Percentiles rank a stretch among this genome's conserved stretches.
phyloP scores from a whole-genome alignment of 2,888 invertebrate species.

The Timandra comae region DNA sequence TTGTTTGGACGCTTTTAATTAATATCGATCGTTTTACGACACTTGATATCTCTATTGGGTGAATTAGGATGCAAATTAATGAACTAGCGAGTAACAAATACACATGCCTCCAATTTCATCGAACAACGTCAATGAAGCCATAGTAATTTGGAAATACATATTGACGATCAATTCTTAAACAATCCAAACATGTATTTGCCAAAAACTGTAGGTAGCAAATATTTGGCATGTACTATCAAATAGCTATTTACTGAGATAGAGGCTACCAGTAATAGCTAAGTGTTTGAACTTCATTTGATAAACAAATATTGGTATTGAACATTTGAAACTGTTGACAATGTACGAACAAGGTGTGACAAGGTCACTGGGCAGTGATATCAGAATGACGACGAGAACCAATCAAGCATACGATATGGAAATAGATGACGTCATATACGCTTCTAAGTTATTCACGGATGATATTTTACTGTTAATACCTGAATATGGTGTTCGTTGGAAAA shows the following conservation, averaged over 20 bases:
- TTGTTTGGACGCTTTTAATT: slow-evolving; percentile 61
- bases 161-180: no score
- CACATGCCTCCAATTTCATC: no score
- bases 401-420: slow-evolving; percentile 30
- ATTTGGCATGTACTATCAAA: no score
- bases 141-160: no score
- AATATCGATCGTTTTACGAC: slow-evolving; percentile 49
- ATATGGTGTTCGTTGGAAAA: no score
- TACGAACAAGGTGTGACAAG: slow-evolving; percentile 47
- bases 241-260: no score
- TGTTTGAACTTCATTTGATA: slow-evolving; percentile 5
- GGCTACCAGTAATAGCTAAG: no score
- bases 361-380: slow-evolving; percentile 49
- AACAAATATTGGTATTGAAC: slow-evolving; percentile 17
- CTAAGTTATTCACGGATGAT: background rate
- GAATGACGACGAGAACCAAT: slow-evolving; percentile 34
- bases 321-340: slow-evolving; percentile 20
- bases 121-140: no score
- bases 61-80: slow-evolving; percentile 32
- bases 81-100: slow-evolving; percentile 4
- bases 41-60: slow-evolving; percentile 39
- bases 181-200: no score
- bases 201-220: no score
- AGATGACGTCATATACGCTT: slow-evolving; percentile 9
- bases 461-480: no score